Evolutionary conservation across 2,888 invertebrate genomes (phyloP).

Genomic region (Phyllotreta striolata): DNA sequence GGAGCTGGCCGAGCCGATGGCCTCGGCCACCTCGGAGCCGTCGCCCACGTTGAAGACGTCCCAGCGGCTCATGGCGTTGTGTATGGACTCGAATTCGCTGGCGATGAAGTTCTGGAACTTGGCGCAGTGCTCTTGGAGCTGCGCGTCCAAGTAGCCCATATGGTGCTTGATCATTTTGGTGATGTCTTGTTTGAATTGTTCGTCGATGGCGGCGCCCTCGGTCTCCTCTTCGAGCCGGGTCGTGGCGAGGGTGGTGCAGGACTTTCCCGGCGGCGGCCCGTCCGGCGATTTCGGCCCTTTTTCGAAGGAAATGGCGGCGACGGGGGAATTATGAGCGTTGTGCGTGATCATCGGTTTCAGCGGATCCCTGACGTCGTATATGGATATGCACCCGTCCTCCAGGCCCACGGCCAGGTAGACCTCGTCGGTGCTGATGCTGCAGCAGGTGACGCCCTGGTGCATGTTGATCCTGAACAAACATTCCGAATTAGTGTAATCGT

Average conservation of each 20-base stretch:
- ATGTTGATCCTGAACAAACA: slow-evolving; percentile 51
- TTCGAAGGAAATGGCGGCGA: slow-evolving; percentile 43
- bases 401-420: slow-evolving; percentile 51
- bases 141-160: slow-evolving; percentile 48
- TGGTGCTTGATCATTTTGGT: slow-evolving; percentile 45
- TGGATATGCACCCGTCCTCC: slow-evolving; percentile 51
- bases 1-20: slow-evolving; percentile 30
- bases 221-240: slow-evolving; percentile 28
- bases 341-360: slow-evolving; percentile 47
- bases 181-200: slow-evolving; percentile 41
- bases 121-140: slow-evolving; percentile 50
- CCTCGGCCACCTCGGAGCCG: slow-evolving; percentile 37
- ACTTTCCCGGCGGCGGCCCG: slow-evolving; percentile 19
- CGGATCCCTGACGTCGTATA: slow-evolving; percentile 53
- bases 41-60: slow-evolving; percentile 48
- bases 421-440: slow-evolving; percentile 52
- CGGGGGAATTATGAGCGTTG: slow-evolving; percentile 44
- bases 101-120: slow-evolving; percentile 52
- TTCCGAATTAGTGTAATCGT: slow-evolving; percentile 46
- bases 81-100: slow-evolving; percentile 53
- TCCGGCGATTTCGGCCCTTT: slow-evolving; percentile 27
- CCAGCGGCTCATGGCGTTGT: slow-evolving; percentile 52
- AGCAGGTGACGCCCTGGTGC: slow-evolving; percentile 49
- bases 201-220: slow-evolving; percentile 21
- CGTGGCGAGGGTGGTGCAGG: slow-evolving; percentile 30